Base-by-base conservation (phyloP, 2,888 invertebrate species). In the Tryphoninae sp. region DNA sequence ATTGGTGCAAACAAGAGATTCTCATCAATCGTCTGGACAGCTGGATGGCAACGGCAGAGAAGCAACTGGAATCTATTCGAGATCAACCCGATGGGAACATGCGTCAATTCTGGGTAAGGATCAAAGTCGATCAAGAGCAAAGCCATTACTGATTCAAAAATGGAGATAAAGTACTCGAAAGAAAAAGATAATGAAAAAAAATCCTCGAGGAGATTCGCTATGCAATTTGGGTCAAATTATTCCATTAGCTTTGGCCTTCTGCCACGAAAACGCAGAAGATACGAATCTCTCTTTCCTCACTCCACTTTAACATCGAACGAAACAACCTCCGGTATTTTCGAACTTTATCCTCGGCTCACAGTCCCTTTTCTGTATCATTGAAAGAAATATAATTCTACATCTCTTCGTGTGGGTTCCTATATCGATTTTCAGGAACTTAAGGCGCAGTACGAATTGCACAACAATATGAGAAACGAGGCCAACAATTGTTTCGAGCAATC, bases 381-480 rank as follows among this genome's bases (percentile, higher is more conserved):
- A 55, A 55, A 55, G 19, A 55, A 16, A 16, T 55, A 55, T 9
- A 55, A 55, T 59, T 59, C 13, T 40, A 26, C 40, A 19, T 64
- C 45, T 51, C 19, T 72, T 75, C 65, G 40, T 53, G n/a, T 11
- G 16, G 45, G 55, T 49, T 19, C 40, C 51, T 65, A 53, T 65
- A 74, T 74, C 11, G 55, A 74, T 74, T 82, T 77, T 69, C 86
- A 94, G 94, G 97, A 97, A 92, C 92, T 97, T 62, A 97, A 97
- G 91, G 97, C 97, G 0, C 96, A 97, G 87, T 96, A 96, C 87
- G 97, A 97, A 93, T 95, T 97, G 26, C 94, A 97, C 90, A 96
- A 96, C 86, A 95, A 95, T 84, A 94, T 97, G 67, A 94, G 95
- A 72, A 95, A 95, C 80, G 96, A 96, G 85, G 95, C 96, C 0